Percentiles rank a stretch among this genome's conserved stretches.
Evolutionary conservation across 2,113 vertebrate genomes (phyloP).

Genomic region (Morone saxatilis): DNA sequence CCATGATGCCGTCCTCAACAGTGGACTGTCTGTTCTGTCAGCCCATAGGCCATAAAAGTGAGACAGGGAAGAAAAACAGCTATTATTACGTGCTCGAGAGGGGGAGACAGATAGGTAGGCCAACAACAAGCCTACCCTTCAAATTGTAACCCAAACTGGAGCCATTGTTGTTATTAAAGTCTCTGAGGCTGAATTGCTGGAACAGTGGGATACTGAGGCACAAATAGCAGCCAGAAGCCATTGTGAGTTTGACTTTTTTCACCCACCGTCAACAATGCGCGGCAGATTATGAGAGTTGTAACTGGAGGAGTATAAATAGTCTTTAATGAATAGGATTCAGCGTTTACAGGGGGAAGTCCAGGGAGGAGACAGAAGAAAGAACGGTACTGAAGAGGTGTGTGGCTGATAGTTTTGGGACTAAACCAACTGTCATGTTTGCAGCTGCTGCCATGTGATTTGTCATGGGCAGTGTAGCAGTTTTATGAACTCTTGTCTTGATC

Average conservation of each 20-base stretch:
- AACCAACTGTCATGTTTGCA: background rate
- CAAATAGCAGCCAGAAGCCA: constrained; percentile 46
- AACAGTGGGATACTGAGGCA: constrained; percentile 21
- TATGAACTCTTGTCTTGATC: background rate
- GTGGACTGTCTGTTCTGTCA: constrained; percentile 50
- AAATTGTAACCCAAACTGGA: constrained; percentile 57
- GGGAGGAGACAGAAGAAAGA: constrained; percentile 7
- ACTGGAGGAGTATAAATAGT: constrained; percentile 56
- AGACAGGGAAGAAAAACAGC: constrained; percentile 15
- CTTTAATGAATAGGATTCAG: constrained; percentile 29
- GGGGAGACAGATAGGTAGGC: background rate
- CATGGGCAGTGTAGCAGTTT: background rate
- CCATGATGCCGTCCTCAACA: constrained; percentile 27
- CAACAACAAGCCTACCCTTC: constrained; percentile 20
- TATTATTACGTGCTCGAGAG: constrained; percentile 44
- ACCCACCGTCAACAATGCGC: constrained; percentile 39
- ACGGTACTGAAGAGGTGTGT: background rate
- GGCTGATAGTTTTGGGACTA: background rate
- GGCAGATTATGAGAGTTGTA: constrained; percentile 46
- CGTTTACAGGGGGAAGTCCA: constrained; percentile 18
- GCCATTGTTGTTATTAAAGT: constrained; percentile 57
- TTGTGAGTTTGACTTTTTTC: constrained; percentile 25
- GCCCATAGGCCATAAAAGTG: constrained; percentile 30
- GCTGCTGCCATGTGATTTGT: constrained; percentile 1
- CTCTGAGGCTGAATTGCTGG: constrained; percentile 28